Evolutionary conservation across 2,797 vertebrate species (phyloP).

Genomic region (Cephalopachus bancanus): DNA sequence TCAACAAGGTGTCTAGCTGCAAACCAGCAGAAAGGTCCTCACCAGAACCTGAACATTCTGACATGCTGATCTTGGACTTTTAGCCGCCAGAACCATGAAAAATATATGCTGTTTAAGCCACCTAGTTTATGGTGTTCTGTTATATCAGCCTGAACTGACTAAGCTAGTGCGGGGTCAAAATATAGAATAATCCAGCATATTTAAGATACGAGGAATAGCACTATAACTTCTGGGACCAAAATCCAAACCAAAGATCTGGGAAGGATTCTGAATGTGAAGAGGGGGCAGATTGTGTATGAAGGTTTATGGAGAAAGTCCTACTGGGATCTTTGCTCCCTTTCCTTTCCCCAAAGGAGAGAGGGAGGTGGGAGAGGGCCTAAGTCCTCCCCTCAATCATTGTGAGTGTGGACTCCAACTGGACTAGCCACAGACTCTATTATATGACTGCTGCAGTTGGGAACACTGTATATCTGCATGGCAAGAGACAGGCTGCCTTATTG

Average conservation of each 20-base stretch:
- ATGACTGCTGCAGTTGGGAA: background rate
- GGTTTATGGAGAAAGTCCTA: background rate
- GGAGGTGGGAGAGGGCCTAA: too few relatives aligned
- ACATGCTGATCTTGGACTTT: background rate
- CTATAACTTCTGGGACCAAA: background rate
- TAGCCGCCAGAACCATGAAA: background rate
- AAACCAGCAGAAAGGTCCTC: background rate
- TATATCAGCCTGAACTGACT: background rate
- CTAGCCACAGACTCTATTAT: background rate
- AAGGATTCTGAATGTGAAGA: background rate
- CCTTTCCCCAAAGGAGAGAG: background rate
- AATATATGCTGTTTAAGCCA: background rate
- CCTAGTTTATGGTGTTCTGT: background rate
- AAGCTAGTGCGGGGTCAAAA: background rate
- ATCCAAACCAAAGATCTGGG: background rate
- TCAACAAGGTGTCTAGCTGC: background rate
- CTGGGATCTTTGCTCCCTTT: too few relatives aligned
- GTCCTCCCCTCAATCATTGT: background rate
- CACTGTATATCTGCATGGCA: rapidly evolving
- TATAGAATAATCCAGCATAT: background rate
- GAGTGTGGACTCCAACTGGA: background rate
- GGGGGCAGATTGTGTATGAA: too few relatives aligned
- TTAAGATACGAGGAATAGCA: background rate
- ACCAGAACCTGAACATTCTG: background rate
- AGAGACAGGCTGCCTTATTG: background rate